Conservation (phyloP, 2,888 invertebrate species). For the Achlya flavicornis region DNA sequence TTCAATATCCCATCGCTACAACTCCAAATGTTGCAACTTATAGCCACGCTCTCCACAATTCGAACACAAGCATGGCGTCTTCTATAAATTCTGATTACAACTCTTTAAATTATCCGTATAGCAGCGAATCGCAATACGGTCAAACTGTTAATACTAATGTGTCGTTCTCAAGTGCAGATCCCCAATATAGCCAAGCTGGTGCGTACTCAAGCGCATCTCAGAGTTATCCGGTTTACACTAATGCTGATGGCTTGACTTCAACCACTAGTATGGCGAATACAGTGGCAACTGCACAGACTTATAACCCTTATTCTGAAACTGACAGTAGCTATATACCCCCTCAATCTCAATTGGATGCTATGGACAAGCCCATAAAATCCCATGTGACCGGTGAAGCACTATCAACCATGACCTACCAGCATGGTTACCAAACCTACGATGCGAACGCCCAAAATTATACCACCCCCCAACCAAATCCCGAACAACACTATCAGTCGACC, state of each 20-base stretch:
- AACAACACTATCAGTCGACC: constrained; percentile 46
- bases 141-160: constrained; percentile 34
- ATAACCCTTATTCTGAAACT: constrained; percentile 34
- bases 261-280: constrained; percentile 45
- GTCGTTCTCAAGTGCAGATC: constrained; percentile 45
- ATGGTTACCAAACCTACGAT: constrained; percentile 40
- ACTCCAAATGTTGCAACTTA: constrained; percentile 64
- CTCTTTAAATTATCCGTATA: constrained; percentile 59
- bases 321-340: constrained; percentile 38
- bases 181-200: constrained; percentile 49
- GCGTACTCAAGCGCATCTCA: constrained; percentile 55
- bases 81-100: constrained; percentile 58
- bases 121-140: constrained; percentile 44
- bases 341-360: constrained; percentile 60
- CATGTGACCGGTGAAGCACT: constrained; percentile 74
- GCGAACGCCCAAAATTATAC: constrained; percentile 23
- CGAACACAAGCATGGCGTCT: constrained; percentile 53
- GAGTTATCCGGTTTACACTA: constrained; percentile 58
- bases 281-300: constrained; percentile 40
- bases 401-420: constrained; percentile 41
- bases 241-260: constrained; percentile 48
- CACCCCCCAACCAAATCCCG: constrained; percentile 26
- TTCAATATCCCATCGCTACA: constrained; percentile 64
- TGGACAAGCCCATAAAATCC: constrained; percentile 75
- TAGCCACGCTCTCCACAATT: constrained; percentile 58